Evolutionary conservation across 2,113 vertebrate species (phyloP).

Genomic region (Barnardius zonarius): DNA sequence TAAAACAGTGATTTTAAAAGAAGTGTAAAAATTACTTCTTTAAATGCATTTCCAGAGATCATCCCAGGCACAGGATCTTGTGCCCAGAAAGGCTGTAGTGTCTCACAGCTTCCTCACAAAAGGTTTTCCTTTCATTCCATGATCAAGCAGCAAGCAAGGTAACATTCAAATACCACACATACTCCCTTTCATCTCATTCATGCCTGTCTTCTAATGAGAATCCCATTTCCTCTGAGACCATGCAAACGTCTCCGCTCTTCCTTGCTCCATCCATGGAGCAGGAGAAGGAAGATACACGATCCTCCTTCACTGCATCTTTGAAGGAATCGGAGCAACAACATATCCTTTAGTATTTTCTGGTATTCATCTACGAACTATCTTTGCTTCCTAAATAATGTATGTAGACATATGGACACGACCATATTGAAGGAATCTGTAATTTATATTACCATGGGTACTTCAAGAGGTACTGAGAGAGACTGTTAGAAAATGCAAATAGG

Average conservation of each 20-base stretch:
- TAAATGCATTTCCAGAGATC: not conserved
- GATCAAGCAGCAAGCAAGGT: not conserved
- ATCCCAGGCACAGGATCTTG: not conserved
- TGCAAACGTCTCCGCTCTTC: not conserved
- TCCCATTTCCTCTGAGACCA: not conserved
- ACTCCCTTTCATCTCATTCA: not conserved
- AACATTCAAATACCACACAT: not conserved
- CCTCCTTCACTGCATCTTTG: fast-evolving
- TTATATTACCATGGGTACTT: not conserved
- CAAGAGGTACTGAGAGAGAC: not conserved
- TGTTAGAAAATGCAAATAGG: not conserved
- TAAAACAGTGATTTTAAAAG: not conserved
- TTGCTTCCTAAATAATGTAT: not conserved
- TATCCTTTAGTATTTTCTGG: not conserved
- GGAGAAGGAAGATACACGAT: not conserved
- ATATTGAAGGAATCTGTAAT: not conserved
- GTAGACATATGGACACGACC: not conserved
- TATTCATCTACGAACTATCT: not conserved
- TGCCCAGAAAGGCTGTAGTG: not conserved
- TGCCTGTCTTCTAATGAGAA: not conserved
- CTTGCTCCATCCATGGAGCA: not conserved
- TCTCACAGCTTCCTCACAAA: not conserved
- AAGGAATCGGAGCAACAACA: not conserved
- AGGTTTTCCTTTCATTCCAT: not conserved
- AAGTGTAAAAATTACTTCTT: not conserved